Evolutionary conservation across 2,797 vertebrate genomes (phyloP).

Genomic region (Dryobates pubescens): DNA sequence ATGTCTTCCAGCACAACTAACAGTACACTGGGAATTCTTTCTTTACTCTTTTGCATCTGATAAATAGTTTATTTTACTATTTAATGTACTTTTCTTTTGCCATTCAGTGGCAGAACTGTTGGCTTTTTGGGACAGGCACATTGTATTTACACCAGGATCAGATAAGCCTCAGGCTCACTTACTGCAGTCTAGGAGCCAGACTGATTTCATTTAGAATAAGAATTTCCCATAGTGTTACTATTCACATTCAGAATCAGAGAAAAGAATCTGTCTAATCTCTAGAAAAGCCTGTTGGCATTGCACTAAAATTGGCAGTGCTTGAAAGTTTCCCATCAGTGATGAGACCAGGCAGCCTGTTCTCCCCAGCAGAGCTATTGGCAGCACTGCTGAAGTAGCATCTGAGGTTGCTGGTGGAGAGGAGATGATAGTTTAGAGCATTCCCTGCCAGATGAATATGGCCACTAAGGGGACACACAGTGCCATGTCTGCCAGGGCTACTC

Average conservation of each 20-base stretch:
- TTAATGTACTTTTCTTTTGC: not conserved
- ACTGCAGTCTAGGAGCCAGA: not conserved
- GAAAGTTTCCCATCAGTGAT: not conserved
- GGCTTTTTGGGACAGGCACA: not conserved
- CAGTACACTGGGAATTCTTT: not conserved
- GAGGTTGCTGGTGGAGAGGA: not conserved
- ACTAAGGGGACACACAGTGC: not conserved
- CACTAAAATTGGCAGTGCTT: not conserved
- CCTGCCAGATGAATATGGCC: not conserved
- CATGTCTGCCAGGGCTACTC: not conserved
- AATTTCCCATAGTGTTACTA: not conserved
- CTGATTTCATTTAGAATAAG: not conserved
- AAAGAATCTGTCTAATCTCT: not conserved
- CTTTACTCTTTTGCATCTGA: not conserved
- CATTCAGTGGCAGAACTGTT: not conserved
- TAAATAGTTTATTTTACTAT: not conserved
- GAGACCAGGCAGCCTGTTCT: not conserved
- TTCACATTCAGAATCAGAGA: not conserved
- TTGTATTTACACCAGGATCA: not conserved
- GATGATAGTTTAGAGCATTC: not conserved
- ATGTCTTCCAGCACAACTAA: not conserved
- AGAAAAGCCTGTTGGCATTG: not conserved
- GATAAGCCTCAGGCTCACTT: conserved; percentile 4
- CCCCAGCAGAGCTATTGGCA: not conserved
- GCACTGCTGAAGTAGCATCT: not conserved